phyloP scores from a whole-genome alignment of 2,113 vertebrate species.

The Oreochromis spilurus region DNA sequence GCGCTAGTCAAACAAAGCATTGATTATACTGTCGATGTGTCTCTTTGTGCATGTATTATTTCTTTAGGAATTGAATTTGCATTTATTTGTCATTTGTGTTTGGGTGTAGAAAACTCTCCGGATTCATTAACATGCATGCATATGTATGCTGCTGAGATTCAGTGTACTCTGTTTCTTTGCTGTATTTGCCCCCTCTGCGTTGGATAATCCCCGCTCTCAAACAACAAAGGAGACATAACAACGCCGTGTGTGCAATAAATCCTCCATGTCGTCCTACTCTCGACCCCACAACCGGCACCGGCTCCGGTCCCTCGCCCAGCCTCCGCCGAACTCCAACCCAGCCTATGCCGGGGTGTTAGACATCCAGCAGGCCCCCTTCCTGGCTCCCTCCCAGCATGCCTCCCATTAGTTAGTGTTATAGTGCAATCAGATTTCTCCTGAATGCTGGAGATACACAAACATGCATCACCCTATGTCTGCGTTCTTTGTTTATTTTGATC shows the following conservation, averaged over 20 bases:
- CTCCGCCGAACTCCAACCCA: neutral
- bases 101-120: neutral
- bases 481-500: neutral
- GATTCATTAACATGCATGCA: constrained; percentile 35
- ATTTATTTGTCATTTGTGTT: constrained; percentile 27
- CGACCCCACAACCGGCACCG: neutral
- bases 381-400: neutral
- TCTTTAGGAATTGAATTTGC: constrained; percentile 39
- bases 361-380: neutral
- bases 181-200: neutral
- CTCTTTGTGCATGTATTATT: constrained; percentile 6
- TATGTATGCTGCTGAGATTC: constrained; percentile 2
- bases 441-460: neutral
- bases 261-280: constrained; percentile 8
- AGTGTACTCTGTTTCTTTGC: neutral
- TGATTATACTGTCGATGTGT: neutral
- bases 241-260: neutral
- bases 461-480: too few species aligned
- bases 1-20: constrained; percentile 22
- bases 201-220: neutral
- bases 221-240: constrained; percentile 7
- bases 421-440: neutral
- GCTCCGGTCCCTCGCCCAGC: neutral
- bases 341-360: neutral
- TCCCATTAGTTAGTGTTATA: neutral